Evolutionary conservation across 64 coral and sea anemone species (phyloP), one percentile per base, ranked within the genome.

Genomic region (Platygyra sinensis): DNA sequence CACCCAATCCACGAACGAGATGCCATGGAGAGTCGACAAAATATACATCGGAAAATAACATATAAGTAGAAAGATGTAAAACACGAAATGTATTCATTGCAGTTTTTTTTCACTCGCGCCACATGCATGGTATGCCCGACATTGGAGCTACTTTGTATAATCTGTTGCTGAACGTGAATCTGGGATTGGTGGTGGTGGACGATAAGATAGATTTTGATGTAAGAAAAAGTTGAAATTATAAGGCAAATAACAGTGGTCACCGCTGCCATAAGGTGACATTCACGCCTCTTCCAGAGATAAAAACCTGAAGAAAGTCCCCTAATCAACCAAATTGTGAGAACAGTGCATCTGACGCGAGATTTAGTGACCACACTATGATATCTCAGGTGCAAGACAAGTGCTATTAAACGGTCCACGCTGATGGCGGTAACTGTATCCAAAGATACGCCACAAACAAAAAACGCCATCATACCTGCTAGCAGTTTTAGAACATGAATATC

Each of bases 331-430:
- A 79, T 79, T 27, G 25, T 10, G 9, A 18, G 8, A 10, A 62
- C 28, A 62, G 63, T 19, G 19, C 12, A 83, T 38, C 25, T 62
- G 33, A 83, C 59, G 3, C 80, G 80, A 28, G 8, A 36, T 16
- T 20, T 15, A 33, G 54, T 83, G 33, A 83, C 80, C 57, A 83
- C 3, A 11, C 20, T 5, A 18, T 14, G 13, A 28, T 83, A 83
- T 83, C 80, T 30, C 12, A 83, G 25, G 22, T 83, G 80, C 9
- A 18, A 63, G 0, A 19, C 22, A 0, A 83, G 19, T 27, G 80
- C 80, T 4, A 83, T 59, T 9, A 83, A 32, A 12, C 80, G 80
- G 38, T 83, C 80, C 29, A 83, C 30, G 28, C 80, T 83, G 22
- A 83, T 22, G 36, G 55, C 80, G 10, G 55, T 62, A 7, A 83